A percentile compares a stretch with the other conserved stretches of the same genome.
Conservation (phyloP, 2,888 invertebrate species). For the Catocala sponsa region DNA sequence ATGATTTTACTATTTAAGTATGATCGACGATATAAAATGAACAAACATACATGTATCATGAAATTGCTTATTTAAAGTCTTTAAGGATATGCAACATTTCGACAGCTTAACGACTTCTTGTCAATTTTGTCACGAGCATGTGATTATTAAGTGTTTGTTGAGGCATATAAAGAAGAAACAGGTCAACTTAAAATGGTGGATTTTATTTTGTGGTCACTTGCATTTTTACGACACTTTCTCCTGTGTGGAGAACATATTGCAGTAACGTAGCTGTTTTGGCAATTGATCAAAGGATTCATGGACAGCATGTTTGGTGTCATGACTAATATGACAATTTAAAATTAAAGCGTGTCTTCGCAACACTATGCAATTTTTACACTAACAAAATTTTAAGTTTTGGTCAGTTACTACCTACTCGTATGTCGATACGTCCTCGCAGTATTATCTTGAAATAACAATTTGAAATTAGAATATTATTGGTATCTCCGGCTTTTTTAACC, state of each 20-base stretch:
- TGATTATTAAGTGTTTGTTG: background rate
- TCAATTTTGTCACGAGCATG: constrained; percentile 26
- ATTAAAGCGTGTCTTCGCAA: constrained; percentile 1
- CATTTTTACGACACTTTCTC: constrained; percentile 53
- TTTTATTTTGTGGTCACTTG: constrained; percentile 46
- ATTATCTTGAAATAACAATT: too few species aligned
- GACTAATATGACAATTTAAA: constrained; percentile 7
- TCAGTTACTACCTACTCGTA: too few species aligned
- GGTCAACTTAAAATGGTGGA: constrained; percentile 43
- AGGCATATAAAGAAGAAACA: background rate
- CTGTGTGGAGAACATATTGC: constrained; percentile 42
- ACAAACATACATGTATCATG: background rate
- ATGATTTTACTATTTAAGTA: too few species aligned
- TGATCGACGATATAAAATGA: too few species aligned
- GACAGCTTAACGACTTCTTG: background rate
- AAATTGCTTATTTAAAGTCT: background rate
- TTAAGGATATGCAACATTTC: too few species aligned
- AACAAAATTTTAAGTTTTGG: too few species aligned
- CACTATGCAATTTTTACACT: background rate
- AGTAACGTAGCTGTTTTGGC: constrained; percentile 59
- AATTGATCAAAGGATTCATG: constrained; percentile 63
- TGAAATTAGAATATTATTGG: too few species aligned
- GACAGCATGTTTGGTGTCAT: constrained; percentile 20
- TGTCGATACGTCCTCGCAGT: too few species aligned
- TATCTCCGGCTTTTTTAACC: too few species aligned